A percentile compares a stretch with the other conserved stretches of the same genome.
These are phyloP conservation scores for Chrysocyon brachyurus DNA, from an alignment of 2,797 vertebrate genomes.

Conservation along the genomic window DNA sequence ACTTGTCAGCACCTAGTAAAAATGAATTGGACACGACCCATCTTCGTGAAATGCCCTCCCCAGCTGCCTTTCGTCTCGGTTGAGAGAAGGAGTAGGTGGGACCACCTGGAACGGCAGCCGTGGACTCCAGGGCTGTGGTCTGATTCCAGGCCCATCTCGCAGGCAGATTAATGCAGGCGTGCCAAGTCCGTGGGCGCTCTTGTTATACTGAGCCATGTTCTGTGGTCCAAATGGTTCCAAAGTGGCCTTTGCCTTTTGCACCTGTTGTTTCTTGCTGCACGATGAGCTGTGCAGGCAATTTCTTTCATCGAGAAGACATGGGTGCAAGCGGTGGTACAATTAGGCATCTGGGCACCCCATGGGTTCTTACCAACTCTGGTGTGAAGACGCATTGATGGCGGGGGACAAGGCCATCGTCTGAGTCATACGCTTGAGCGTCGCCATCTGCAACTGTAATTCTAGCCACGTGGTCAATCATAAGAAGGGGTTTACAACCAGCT, in stretches of 20 bases:
- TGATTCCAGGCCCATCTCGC: neutral
- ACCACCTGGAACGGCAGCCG: slow-evolving; percentile 10
- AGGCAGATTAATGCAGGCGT: neutral
- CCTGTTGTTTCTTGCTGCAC: slow-evolving; percentile 75
- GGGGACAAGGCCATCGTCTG: slow-evolving; percentile 75
- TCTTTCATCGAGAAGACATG: slow-evolving; percentile 48
- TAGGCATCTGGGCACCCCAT: slow-evolving; percentile 81
- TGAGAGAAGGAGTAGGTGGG: slow-evolving; percentile 71
- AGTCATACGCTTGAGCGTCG: neutral
- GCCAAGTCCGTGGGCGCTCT: slow-evolving; percentile 40
- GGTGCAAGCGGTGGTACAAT: slow-evolving; percentile 68
- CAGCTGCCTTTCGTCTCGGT: slow-evolving; percentile 61
- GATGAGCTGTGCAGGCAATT: slow-evolving; percentile 22
- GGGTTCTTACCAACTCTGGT: slow-evolving; percentile 69
- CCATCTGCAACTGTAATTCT: slow-evolving; percentile 82
- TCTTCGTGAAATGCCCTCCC: slow-evolving; percentile 50
- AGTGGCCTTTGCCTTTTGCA: slow-evolving; percentile 74
- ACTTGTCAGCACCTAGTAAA: slow-evolving; percentile 81
- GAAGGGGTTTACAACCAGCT: slow-evolving; percentile 76
- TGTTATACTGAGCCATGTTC: neutral
- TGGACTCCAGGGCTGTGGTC: neutral
- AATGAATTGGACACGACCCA: slow-evolving; percentile 73
- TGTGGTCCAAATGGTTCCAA: slow-evolving; percentile 65
- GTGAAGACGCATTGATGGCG: slow-evolving; percentile 72
- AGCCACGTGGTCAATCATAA: slow-evolving; percentile 77